Conservation (phyloP, 2,888 invertebrate species). For the Prosopocoilus inquinatus region DNA sequence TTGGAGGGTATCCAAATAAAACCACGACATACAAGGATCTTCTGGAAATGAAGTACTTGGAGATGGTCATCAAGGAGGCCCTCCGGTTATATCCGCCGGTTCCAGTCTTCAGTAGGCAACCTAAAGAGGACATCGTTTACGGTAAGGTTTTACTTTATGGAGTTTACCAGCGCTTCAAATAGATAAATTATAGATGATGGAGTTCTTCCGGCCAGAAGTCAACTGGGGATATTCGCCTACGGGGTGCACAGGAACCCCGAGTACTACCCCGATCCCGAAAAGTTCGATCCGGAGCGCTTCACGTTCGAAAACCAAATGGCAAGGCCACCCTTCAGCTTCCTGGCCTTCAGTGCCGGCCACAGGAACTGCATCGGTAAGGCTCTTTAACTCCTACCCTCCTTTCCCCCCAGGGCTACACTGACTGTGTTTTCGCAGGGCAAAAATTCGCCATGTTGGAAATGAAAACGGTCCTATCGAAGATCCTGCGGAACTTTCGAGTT, state of each 20-base stretch:
- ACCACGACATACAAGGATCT: slow-evolving; percentile 43
- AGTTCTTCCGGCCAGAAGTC: slow-evolving; percentile 44
- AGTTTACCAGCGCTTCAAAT: background rate
- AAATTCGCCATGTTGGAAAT: slow-evolving; percentile 30
- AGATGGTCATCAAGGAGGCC: slow-evolving; percentile 54
- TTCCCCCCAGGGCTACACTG: background rate
- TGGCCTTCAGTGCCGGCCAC: slow-evolving; percentile 41
- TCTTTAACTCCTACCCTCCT: too few species aligned
- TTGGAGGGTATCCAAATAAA: slow-evolving; percentile 32
- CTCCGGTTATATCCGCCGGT: slow-evolving; percentile 55
- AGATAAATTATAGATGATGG: slow-evolving; percentile 25
- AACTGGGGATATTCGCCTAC: slow-evolving; percentile 48
- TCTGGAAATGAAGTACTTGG: slow-evolving; percentile 56
- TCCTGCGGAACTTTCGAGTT: slow-evolving; percentile 22
- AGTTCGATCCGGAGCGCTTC: slow-evolving; percentile 47
- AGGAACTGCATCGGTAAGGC: slow-evolving; percentile 44
- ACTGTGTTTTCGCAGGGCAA: slow-evolving; percentile 20
- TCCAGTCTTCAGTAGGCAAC: slow-evolving; percentile 50
- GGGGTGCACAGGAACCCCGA: slow-evolving; percentile 54
- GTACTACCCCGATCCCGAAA: slow-evolving; percentile 55
- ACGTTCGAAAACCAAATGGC: slow-evolving; percentile 36
- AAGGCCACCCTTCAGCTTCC: slow-evolving; percentile 41
- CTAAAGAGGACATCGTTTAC: slow-evolving; percentile 44
- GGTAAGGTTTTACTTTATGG: slow-evolving; percentile 24
- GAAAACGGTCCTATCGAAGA: slow-evolving; percentile 24